Evolutionary conservation across 2,888 invertebrate genomes (phyloP), one percentile per base, ranked within the genome.

Genomic region (Cosmia trapezina): DNA sequence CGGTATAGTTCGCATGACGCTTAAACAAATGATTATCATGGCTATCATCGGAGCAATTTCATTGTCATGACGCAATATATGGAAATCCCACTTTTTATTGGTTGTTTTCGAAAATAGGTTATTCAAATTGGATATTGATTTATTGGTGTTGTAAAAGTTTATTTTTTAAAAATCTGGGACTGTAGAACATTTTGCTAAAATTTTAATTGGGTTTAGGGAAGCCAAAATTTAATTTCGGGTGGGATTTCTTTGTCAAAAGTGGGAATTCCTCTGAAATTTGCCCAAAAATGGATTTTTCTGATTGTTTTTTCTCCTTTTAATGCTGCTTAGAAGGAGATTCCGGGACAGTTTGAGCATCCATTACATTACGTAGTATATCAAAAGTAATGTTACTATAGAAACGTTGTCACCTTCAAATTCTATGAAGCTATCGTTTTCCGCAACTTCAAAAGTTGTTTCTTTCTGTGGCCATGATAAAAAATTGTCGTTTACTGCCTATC

Each of bases 61-160:
- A 96, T 96, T 96, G 96, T 96, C 96, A 96, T 96, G 96, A 95
- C 91, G 96, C 96, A 96, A 96, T 89, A 88, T 85, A 83, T 86
- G 94, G 94, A 92, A 90, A 86, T 94, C 94, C 94, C 94, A 94
- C 93, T 90, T 87, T 81, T 86, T 67, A 64, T 76, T 66, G 54
- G 64, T 80, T 28, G 33, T 73, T 70, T 43, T 80, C 65, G 51
- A 76, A 43, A 33, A 63, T 70, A 59, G 41, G 53, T 71, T 62
- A 51, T 59, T 51, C 22, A 33, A 33, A 64, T 43, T 68, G 51
- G 41, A 22, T 41, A 28, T 37, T 45, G 1, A 45, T 19, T 45
- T 59, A 69, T 67, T 72, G 45, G 47, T 68, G 59, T 63, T 19
- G 12, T 41, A 7, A 45, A 53, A 47, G 5, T 59, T 47, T 28